These are phyloP conservation scores for Cerastis leucographa DNA, from an alignment of 2,888 invertebrate genomes.

Conservation along the genomic window DNA sequence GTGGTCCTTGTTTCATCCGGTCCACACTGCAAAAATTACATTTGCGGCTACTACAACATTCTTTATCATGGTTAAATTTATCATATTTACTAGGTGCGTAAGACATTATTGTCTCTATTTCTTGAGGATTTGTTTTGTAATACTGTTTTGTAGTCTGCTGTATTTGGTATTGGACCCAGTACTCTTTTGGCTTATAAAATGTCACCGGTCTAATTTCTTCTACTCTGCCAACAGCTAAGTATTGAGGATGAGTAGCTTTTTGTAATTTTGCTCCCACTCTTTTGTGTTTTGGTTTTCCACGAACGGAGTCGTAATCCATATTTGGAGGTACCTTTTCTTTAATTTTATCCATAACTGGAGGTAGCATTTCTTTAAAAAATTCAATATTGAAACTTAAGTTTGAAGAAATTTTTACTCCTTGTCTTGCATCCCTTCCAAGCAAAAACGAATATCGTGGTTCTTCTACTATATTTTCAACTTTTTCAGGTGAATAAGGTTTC, in stretches of 20 bases:
- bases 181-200: conserved; percentile 57
- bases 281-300: conserved; percentile 22
- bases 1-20: background rate
- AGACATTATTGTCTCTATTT: conserved; percentile 29
- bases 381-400: conserved; percentile 60
- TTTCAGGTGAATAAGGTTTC: conserved; percentile 23
- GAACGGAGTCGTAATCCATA: background rate
- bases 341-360: conserved; percentile 7
- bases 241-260: conserved; percentile 33
- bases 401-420: conserved; percentile 62
- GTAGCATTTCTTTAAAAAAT: conserved; percentile 61
- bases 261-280: conserved; percentile 59
- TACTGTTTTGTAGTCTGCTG: conserved; percentile 42
- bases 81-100: conserved; percentile 67
- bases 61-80: conserved; percentile 62
- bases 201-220: conserved; percentile 51
- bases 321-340: conserved; percentile 7
- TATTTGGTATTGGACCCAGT: conserved; percentile 61
- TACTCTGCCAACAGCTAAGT: conserved; percentile 44
- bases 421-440: conserved; percentile 30
- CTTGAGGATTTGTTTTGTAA: conserved; percentile 1
- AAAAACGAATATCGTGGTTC: conserved; percentile 60
- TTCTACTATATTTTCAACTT: conserved; percentile 57
- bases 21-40: background rate
- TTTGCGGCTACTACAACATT: conserved; percentile 4